phyloP scores from a whole-genome alignment of 2,113 vertebrate genomes.

The Prunella fulvescens region DNA sequence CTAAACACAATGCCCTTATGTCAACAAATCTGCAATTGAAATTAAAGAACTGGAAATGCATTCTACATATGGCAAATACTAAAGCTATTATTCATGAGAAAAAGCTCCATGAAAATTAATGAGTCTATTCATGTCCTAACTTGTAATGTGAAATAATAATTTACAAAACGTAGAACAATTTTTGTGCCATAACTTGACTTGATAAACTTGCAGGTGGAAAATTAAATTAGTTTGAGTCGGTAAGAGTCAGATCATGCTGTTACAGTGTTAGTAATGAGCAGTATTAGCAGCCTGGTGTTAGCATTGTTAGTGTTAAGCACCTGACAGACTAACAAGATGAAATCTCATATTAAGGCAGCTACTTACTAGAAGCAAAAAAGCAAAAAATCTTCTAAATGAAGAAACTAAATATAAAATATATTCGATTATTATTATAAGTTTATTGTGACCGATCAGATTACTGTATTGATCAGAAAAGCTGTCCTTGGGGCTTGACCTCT shows the following conservation, averaged over 20 bases:
- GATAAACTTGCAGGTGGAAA: neutral
- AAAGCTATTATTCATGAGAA: neutral
- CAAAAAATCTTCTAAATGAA: neutral
- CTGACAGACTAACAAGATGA: neutral
- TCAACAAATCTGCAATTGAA: slow-evolving; percentile 16
- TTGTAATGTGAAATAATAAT: neutral
- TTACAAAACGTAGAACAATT: neutral
- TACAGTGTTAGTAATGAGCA: neutral
- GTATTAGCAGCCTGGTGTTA: neutral
- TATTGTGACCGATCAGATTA: neutral
- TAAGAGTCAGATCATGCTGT: neutral
- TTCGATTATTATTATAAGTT: neutral
- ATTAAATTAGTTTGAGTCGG: neutral
- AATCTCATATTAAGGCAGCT: neutral
- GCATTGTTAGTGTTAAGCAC: neutral
- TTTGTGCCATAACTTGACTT: neutral
- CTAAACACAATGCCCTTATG: neutral
- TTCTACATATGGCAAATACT: slow-evolving; percentile 9
- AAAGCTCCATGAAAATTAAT: neutral
- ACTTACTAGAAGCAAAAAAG: neutral
- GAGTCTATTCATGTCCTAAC: neutral
- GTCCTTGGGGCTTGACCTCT: neutral
- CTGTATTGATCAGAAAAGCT: neutral
- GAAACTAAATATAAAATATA: neutral
- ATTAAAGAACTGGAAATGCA: slow-evolving; percentile 26